Evolutionary conservation across 2,888 invertebrate species (phyloP).

Genomic region (Drosophila kanekoi): DNA sequence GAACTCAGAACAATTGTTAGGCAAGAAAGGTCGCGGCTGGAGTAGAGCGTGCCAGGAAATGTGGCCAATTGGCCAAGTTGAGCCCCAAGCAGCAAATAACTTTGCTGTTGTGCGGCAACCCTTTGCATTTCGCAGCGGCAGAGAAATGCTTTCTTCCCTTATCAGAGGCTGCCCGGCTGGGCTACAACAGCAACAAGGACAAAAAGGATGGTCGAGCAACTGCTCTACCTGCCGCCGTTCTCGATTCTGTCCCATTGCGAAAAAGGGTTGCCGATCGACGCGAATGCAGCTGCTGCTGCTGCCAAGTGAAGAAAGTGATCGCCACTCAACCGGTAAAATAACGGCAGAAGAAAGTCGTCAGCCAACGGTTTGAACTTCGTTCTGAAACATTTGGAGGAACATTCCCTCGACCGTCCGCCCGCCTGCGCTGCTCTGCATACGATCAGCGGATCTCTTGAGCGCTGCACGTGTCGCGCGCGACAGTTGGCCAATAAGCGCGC

Average conservation of each 20-base stretch:
- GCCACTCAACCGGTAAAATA: constrained; percentile 45
- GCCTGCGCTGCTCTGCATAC: neutral
- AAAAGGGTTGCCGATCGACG: constrained; percentile 40
- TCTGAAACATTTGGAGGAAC: constrained; percentile 7
- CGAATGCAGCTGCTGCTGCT: constrained; percentile 42
- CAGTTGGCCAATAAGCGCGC: constrained; percentile 45
- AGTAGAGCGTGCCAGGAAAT: neutral
- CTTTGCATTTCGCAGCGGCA: constrained; percentile 10
- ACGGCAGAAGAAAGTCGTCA: constrained; percentile 49
- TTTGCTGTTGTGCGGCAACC: constrained; percentile 38
- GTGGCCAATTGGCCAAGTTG: constrained; percentile 22
- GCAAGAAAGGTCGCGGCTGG: neutral
- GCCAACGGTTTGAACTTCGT: constrained; percentile 16
- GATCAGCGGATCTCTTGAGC: constrained; percentile 7
- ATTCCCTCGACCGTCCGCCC: neutral
- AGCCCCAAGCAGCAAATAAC: constrained; percentile 13
- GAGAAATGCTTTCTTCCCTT: constrained; percentile 69
- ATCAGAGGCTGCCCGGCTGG: constrained; percentile 26
- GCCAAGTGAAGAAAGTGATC: constrained; percentile 45
- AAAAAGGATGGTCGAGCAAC: constrained; percentile 35
- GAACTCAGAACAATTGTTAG: constrained; percentile 4
- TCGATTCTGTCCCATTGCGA: constrained; percentile 6
- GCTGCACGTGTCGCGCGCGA: constrained; percentile 37
- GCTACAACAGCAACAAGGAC: constrained; percentile 23
- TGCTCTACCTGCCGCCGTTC: constrained; percentile 13